A percentile compares a stretch with the other conserved stretches of the same genome.
Evolutionary conservation across 2,797 vertebrate genomes (phyloP).

Genomic region (Myotis daubentonii): DNA sequence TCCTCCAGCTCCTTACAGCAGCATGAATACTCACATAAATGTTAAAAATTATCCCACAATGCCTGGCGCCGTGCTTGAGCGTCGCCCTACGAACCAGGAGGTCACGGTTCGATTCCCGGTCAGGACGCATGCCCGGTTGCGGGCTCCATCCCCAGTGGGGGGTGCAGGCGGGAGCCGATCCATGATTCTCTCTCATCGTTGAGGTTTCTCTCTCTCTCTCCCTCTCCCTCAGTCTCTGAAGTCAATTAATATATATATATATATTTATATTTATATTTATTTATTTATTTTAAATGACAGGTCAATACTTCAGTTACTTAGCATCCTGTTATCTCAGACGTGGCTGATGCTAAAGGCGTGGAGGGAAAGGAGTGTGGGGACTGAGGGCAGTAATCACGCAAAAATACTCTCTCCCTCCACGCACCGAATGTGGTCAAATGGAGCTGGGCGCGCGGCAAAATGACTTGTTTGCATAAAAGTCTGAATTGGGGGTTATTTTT

Average conservation of each 20-base stretch:
- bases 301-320: background rate
- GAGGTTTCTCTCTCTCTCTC: no score
- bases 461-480: constrained; percentile 32
- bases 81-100: no score
- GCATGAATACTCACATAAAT: constrained; percentile 50
- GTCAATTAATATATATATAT: no score
- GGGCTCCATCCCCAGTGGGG: no score
- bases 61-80: background rate
- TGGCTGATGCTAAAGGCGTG: background rate
- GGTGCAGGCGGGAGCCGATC: no score
- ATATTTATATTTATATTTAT: no score
- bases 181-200: no score
- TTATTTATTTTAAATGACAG: no score
- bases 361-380: background rate
- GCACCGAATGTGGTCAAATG: background rate
- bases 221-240: no score
- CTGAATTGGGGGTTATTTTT: constrained; percentile 56
- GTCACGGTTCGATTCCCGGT: no score
- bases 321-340: background rate
- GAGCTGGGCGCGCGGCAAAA: background rate
- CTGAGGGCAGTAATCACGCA: background rate
- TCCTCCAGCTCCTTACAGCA: constrained; percentile 70
- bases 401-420: background rate
- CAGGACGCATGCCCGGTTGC: no score
- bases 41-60: constrained; percentile 65